Conservation (phyloP, 1,140 invertebrate genomes). For the Myzus persicae region DNA sequence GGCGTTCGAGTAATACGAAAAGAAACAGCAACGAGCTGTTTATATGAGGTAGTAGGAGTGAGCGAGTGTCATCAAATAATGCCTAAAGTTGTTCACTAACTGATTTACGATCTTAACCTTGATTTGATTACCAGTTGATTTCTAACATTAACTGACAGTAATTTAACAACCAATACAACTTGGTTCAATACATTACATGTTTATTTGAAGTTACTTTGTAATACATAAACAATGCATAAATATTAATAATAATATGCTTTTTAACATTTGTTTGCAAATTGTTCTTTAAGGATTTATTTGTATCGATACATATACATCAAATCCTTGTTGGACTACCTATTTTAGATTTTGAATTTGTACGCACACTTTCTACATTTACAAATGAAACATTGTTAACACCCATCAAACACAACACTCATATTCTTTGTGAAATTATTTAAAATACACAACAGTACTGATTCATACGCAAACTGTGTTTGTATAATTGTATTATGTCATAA, state of each 20-base stretch:
- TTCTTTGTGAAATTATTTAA: background rate
- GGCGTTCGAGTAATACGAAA: constrained; percentile 33
- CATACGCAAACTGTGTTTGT: background rate
- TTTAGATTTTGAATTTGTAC: background rate
- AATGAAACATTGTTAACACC: background rate
- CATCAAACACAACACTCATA: background rate
- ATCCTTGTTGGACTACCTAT: background rate
- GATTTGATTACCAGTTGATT: background rate
- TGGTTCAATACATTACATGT: background rate
- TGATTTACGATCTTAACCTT: background rate
- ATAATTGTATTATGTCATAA: background rate
- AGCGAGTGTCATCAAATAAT: background rate
- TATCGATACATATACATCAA: background rate
- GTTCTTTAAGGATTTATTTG: background rate
- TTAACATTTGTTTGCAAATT: constrained; percentile 38
- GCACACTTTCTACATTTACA: background rate
- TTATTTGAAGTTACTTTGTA: background rate
- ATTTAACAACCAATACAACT: background rate
- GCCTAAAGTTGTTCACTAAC: constrained; percentile 24
- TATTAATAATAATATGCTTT: constrained; percentile 13
- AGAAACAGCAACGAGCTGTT: constrained; percentile 55
- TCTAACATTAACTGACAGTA: background rate
- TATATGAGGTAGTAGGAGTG: constrained; percentile 48
- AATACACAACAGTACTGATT: background rate
- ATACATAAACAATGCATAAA: background rate